Evolutionary conservation across 1,140 invertebrate species (phyloP).

Genomic region (Brachionus koreanus): DNA sequence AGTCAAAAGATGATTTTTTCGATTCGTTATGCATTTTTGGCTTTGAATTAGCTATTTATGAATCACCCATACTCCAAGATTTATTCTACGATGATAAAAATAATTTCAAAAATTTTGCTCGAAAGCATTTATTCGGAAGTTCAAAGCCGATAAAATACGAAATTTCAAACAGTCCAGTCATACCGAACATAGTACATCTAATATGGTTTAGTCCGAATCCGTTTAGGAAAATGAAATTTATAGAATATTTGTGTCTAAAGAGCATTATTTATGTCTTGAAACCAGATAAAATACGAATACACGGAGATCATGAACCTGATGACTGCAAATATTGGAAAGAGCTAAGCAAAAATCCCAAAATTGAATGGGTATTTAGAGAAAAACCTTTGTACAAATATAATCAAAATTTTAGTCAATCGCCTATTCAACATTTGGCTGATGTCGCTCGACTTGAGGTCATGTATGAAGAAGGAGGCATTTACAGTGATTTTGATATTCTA

Average conservation of each 20-base stretch:
- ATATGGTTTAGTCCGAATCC: conserved; percentile 38
- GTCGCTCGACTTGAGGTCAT: conserved; percentile 36
- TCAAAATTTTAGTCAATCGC: conserved; percentile 14
- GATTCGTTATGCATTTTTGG: conserved; percentile 24
- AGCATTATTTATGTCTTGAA: neutral
- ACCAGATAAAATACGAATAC: conserved; percentile 34
- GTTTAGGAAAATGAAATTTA: neutral
- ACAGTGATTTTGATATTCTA: conserved; percentile 35
- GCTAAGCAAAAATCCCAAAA: conserved; percentile 14
- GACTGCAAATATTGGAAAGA: conserved; percentile 24
- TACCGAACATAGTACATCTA: conserved; percentile 19
- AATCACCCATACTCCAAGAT: conserved; percentile 16
- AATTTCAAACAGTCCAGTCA: neutral
- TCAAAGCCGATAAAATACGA: neutral
- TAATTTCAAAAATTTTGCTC: conserved; percentile 2
- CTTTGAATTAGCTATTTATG: conserved; percentile 16
- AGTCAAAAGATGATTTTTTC: neutral
- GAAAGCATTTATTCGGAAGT: neutral
- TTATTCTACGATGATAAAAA: neutral
- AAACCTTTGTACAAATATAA: neutral
- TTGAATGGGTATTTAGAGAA: conserved; percentile 37
- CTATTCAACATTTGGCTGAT: conserved; percentile 45
- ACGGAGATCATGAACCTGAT: conserved; percentile 17
- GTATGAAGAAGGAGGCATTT: conserved; percentile 39
- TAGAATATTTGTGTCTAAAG: conserved; percentile 34